A percentile compares a stretch with the other conserved stretches of the same genome.
phyloP scores from a whole-genome alignment of 2,113 vertebrate genomes.

The Heliornis fulica region DNA sequence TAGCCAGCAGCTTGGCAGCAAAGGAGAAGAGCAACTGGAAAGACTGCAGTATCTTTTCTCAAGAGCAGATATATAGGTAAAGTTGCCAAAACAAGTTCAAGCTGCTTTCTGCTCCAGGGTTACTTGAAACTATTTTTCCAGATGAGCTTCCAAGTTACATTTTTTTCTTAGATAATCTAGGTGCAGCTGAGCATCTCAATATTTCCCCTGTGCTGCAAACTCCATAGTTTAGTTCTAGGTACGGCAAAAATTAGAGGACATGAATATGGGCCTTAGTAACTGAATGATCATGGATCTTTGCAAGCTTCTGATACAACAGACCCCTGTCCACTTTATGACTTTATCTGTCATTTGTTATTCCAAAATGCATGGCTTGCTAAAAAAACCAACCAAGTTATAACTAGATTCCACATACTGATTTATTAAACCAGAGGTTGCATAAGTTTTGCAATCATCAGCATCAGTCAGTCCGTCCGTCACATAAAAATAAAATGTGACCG shows the following conservation, averaged over 20 bases:
- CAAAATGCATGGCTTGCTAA: background rate
- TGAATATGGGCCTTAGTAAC: background rate
- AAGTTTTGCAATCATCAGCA: background rate
- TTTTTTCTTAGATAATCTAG: background rate
- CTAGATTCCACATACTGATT: background rate
- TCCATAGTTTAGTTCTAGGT: background rate
- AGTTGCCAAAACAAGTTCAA: background rate
- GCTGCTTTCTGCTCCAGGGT: background rate
- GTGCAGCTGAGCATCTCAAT: background rate
- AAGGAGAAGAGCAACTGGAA: background rate
- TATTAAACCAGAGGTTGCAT: background rate
- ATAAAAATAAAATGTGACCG: fast-evolving
- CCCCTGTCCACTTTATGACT: background rate
- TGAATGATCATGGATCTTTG: background rate
- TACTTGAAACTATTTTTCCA: background rate
- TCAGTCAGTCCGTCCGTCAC: background rate
- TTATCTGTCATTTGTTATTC: background rate
- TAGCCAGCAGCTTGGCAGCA: background rate
- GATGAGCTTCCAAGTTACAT: background rate
- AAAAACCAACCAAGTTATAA: background rate
- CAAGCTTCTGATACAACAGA: background rate
- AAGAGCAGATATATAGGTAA: background rate
- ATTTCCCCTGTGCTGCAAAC: background rate
- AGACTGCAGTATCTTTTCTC: background rate
- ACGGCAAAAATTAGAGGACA: background rate